Evolutionary conservation across 2,888 invertebrate genomes (phyloP), one percentile per base, ranked within the genome.

Genomic region (Bruchidius siliquastri): DNA sequence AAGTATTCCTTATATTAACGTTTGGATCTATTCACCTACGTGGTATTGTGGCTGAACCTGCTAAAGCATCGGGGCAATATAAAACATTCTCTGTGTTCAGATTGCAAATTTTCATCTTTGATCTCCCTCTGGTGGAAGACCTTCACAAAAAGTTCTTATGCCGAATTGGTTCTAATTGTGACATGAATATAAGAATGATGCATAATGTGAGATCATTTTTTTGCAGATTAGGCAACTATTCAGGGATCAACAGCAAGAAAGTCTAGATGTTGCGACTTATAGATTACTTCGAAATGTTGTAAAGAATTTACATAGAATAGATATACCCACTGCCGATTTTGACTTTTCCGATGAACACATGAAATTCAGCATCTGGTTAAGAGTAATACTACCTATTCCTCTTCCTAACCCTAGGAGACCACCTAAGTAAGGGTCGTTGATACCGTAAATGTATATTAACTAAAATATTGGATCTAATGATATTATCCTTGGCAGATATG

Each of bases 231-330:
- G 73, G 70, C 81, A 84, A 26, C 77, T 84, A 49, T 87, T 89
- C 74, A 83, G 89, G 20, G 81, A 86, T 18, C 86, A 86, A 73
- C 85, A 89, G 69, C 83, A 85, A 72, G 76, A 82, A 20, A 88
- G 87, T 82, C 81, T 90, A 72, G 88, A 89, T 76, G 83, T 85
- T 68, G 87, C 88, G 3, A 88, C 88, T 20, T 90, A 89, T 78
- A 81, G 84, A 67, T 81, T 90, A 1, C 79, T 90, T 30, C 84
- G 89, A 10, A 84, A 89, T 71, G 86, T 90, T 67, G 86, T 87
- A 67, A 82, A 82, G 21, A 86, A 88, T 73, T 84, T 89, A 83
- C 79, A 84, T 20, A 82, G 86, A 49, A 84, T 88, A 30, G 86
- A 88, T 80, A 85, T 88, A 73, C 85, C 85, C 74, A 88, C 87